These are phyloP conservation scores for Heteronetta atricapilla DNA, from an alignment of 2,113 vertebrate species.

Conservation along the genomic window DNA sequence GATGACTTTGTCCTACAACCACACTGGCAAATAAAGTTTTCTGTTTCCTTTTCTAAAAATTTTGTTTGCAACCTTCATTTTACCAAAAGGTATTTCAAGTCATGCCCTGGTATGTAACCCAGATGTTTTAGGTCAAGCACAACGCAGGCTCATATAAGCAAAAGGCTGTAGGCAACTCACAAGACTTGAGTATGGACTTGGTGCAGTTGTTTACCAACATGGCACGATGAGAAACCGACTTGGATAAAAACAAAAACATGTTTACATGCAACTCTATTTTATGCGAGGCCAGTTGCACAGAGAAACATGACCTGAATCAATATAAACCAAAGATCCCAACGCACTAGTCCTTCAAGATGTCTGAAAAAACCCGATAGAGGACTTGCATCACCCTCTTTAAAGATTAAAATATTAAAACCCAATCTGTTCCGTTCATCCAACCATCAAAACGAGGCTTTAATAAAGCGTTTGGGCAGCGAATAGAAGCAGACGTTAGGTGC, in stretches of 20 bases:
- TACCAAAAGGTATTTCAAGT: not conserved
- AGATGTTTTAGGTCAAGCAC: not conserved
- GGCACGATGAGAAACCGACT: not conserved
- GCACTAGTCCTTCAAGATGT: not conserved
- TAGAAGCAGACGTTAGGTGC: not conserved
- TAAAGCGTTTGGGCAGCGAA: accelerated
- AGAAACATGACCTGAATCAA: accelerated
- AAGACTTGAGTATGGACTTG: not conserved
- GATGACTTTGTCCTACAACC: not conserved
- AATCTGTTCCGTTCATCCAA: not conserved
- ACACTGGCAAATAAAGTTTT: accelerated
- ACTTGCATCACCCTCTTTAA: accelerated
- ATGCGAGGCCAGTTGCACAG: accelerated
- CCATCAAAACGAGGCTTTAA: not conserved
- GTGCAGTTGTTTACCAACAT: too few relatives aligned
- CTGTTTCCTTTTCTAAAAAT: not conserved
- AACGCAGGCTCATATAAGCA: not conserved
- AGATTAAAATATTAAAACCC: not conserved
- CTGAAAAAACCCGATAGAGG: not conserved
- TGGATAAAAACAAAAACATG: accelerated
- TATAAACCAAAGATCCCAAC: not conserved
- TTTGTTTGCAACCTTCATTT: not conserved
- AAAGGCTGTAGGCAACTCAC: accelerated
- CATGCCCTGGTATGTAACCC: accelerated
- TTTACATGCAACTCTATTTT: not conserved